phyloP scores from a whole-genome alignment of 2,888 invertebrate genomes.

The Psylliodes chrysocephalus region DNA sequence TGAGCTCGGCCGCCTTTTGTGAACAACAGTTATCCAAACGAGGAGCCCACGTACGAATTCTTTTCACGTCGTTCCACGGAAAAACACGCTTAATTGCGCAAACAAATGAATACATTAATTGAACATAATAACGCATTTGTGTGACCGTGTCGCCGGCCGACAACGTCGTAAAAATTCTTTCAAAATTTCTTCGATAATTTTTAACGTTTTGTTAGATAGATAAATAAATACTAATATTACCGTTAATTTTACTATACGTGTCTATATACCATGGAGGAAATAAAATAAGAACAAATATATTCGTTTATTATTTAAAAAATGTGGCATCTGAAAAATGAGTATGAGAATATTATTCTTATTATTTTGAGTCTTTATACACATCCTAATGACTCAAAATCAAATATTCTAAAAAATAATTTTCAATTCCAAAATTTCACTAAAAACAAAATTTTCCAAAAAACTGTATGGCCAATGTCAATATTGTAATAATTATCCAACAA shows the following conservation, averaged over 20 bases:
- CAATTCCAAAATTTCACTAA: too few relatives aligned
- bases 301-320: too few relatives aligned
- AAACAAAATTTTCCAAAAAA: too few relatives aligned
- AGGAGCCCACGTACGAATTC: constrained; percentile 40
- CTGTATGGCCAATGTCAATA: too few relatives aligned
- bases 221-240: not conserved
- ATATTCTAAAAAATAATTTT: too few relatives aligned
- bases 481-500: too few relatives aligned
- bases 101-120: constrained; percentile 39
- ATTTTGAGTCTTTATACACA: too few relatives aligned
- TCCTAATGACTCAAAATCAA: too few relatives aligned
- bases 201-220: not conserved
- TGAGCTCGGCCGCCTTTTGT: constrained; percentile 18
- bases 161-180: constrained; percentile 16
- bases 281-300: too few relatives aligned
- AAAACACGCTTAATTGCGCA: constrained; percentile 39
- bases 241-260: not conserved
- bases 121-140: constrained; percentile 28
- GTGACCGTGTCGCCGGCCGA: constrained; percentile 6
- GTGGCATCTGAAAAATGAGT: too few relatives aligned
- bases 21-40: constrained; percentile 39
- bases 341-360: too few relatives aligned
- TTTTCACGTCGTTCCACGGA: constrained; percentile 33
- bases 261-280: too few relatives aligned
- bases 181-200: not conserved